Conservation (phyloP, 1,140 invertebrate species). For the Latrodectus geometricus region DNA sequence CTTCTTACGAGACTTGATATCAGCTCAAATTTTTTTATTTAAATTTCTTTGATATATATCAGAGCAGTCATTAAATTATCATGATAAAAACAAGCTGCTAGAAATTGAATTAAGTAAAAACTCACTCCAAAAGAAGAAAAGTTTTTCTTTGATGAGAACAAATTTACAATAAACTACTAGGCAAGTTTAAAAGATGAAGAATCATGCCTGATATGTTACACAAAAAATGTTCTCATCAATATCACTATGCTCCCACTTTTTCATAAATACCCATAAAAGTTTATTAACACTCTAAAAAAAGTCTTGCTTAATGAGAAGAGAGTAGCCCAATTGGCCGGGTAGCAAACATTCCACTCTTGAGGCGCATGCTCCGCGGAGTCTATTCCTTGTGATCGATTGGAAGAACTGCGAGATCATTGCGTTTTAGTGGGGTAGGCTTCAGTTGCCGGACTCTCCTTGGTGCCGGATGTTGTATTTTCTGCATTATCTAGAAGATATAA, state of each 20-base stretch:
- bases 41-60: no score
- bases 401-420: conserved; percentile 53
- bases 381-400: conserved; percentile 51
- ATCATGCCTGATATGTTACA: neutral
- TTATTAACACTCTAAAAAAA: conserved; percentile 34
- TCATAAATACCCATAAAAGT: conserved; percentile 24
- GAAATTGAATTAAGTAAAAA: no score
- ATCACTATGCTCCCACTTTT: neutral
- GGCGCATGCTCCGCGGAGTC: conserved; percentile 34
- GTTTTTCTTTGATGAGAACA: no score
- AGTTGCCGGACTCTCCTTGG: conserved; percentile 46
- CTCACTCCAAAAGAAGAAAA: no score
- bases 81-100: no score
- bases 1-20: no score
- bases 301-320: conserved; percentile 22
- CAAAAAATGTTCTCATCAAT: neutral
- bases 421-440: conserved; percentile 52
- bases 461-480: conserved; percentile 42
- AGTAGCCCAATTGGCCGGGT: conserved; percentile 35
- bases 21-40: no score
- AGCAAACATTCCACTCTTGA: neutral
- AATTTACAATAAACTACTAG: no score
- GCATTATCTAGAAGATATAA: conserved; percentile 8
- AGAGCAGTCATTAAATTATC: no score
- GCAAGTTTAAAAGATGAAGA: no score